Base-by-base conservation (phyloP, 2,888 invertebrate species). In the Dryomyza anilis region DNA sequence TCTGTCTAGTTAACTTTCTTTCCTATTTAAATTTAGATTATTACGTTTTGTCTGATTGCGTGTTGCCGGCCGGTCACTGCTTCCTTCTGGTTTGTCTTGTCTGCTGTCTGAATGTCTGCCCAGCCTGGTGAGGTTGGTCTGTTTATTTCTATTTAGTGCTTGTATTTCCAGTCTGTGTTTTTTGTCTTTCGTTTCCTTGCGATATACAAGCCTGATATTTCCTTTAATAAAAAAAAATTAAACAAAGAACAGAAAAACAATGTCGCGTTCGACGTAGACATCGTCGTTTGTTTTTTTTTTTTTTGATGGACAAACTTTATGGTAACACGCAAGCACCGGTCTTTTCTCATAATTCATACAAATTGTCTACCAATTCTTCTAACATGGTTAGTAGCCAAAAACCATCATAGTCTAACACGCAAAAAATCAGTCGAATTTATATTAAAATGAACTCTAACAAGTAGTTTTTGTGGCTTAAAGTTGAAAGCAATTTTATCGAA, bases 41-140 rank as follows among this genome's bases (percentile, higher is more conserved):
- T 55, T 36, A 55, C 33, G 23, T 55, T 55, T 55, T 55, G 55
- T 55, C 55, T 43, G 58, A 16, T 21, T 58, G 29, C 58, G 58
- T 58, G 55, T 16, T 5, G 23, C 25, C 50, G 53, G 53, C 55
- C n/a, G 50, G 3, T 52, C n/a, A 23, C 21, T 21, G 33, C 36
- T 55, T 36, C 3, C n/a, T 16, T 58, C 30, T 58, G n/a, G n/a
- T 43, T 12, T n/a, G 45, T 58, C 19, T 19, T n/a, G n/a, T n/a
- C n/a, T n/a, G 25, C 58, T 43, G 43, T 45, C 21, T 27, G 48
- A 46, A 36, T 58, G 55, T 57, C 53, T 30, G 19, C 21, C 39
- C 8, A n/a, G 66, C 63, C 52, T 61, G 63, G 46, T 52, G 53
- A n/a, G 58, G 19, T 57, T 30, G 12, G 14, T 36, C 36, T 7